phyloP scores from a whole-genome alignment of 92 coral and sea anemone genomes.

The Zoanthus sansibaricus region DNA sequence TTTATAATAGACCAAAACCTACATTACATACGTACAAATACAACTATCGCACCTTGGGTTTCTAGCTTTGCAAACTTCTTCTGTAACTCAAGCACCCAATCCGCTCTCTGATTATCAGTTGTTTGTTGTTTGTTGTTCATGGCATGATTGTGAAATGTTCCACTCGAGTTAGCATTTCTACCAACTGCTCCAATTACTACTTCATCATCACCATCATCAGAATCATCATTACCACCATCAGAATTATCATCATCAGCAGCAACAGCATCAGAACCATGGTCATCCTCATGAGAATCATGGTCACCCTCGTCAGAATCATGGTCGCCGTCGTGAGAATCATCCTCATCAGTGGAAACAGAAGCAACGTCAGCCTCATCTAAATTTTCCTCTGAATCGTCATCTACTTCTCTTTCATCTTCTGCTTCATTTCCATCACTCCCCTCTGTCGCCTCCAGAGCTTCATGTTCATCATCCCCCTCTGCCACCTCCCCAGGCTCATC shows the following conservation, averaged over 20 bases:
- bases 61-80: conserved; percentile 73
- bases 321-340: background rate
- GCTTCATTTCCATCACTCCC: background rate
- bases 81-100: conserved; percentile 76
- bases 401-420: too few species aligned
- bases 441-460: background rate
- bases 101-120: conserved; percentile 50
- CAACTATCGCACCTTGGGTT: conserved; percentile 69
- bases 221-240: too few species aligned
- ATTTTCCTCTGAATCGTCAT: too few species aligned
- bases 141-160: conserved; percentile 18
- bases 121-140: background rate
- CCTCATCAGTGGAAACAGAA: conserved; percentile 42
- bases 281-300: background rate
- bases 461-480: conserved; percentile 39
- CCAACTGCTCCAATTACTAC: conserved; percentile 38
- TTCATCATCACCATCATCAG: conserved; percentile 12
- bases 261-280: too few species aligned
- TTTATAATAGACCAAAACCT: too few species aligned
- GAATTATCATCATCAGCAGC: too few species aligned
- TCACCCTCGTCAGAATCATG: background rate
- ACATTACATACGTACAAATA: background rate
- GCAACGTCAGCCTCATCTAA: too few species aligned
- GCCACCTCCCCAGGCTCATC: background rate
- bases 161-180: conserved; percentile 31